A percentile compares a stretch with the other conserved stretches of the same genome.
These are phyloP conservation scores for Autographa gamma DNA, from an alignment of 2,888 invertebrate species.

Conservation along the genomic window DNA sequence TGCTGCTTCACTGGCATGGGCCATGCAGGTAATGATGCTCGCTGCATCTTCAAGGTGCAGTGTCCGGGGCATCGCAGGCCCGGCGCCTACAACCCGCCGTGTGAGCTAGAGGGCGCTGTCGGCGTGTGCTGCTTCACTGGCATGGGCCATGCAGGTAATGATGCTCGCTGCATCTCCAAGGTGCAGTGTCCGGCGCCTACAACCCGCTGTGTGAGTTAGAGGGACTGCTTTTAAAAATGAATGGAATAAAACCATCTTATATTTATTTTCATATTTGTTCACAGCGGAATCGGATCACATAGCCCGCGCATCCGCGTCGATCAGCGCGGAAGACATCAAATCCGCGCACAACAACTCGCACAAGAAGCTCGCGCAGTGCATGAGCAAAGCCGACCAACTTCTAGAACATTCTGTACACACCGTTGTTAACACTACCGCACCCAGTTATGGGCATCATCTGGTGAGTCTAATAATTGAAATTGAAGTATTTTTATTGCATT, in stretches of 20 bases:
- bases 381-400: constrained; percentile 64
- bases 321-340: constrained; percentile 68
- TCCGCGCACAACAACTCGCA: constrained; percentile 70
- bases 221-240: constrained; percentile 15
- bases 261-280: too few species aligned
- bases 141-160: constrained; percentile 87
- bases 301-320: constrained; percentile 58
- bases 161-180: constrained; percentile 80
- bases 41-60: constrained; percentile 90
- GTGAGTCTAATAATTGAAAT: constrained; percentile 58
- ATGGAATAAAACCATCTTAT: too few species aligned
- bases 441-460: constrained; percentile 80
- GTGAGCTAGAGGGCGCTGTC: constrained; percentile 80
- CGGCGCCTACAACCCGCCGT: constrained; percentile 78
- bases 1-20: constrained; percentile 90
- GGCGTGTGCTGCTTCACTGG: constrained; percentile 91
- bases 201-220: constrained; percentile 87
- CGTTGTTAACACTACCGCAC: constrained; percentile 68
- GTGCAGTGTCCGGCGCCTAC: constrained; percentile 89
- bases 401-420: constrained; percentile 58
- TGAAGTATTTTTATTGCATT: neutral
- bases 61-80: constrained; percentile 90
- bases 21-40: constrained; percentile 76
- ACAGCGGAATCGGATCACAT: constrained; percentile 75
- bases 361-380: constrained; percentile 67